Base-by-base conservation (phyloP, 2,888 invertebrate species). In the Polia nebulosa region DNA sequence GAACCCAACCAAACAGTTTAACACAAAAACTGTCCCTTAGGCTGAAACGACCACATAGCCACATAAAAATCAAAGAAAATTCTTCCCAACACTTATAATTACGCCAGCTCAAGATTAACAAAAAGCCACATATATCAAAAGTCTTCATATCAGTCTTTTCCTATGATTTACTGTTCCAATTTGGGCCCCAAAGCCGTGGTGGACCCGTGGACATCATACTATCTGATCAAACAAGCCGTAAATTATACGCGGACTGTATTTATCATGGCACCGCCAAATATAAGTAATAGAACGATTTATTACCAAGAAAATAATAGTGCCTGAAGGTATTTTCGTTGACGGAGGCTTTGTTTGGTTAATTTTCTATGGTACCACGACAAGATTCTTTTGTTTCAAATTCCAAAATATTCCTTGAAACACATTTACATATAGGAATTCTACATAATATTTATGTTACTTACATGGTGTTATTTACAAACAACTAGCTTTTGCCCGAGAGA, bases 161-260 rank as follows among this genome's bases (percentile, higher is more conserved):
- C 68, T 68, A 89, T 94, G 95, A 95, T 95, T 95, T 94, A 95
- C 89, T 85, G 85, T 83, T 72, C 87, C 93, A 92, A 94, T 95
- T 93, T 89, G 87, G 90, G 89, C 90, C 92, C 92, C 87, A 86
- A 85, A 85, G 87, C 81, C 68, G 72, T 80, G 87, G 93, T 94
- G 55, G 55, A 39, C 22, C 39, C 57, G 68, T 68, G 95, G 95
- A 95, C 95, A 95, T 87, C 83, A 62, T 66, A 78, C 84, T 94
- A 95, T 95, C 95, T 91, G 94, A 95, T 95, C 95, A 91, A 91
- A 93, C 87, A 89, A 83, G 90, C 89, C 91, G 91, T 95, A 95
- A 95, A 95, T 95, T 93, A 94, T 90, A 87, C 91, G 90, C 82
- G 91, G 90, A 89, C 92, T 88, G 91, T 94, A 92, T 94, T 94